A percentile compares a stretch with the other conserved stretches of the same genome.
Evolutionary conservation across 2,888 invertebrate species (phyloP).

Genomic region (Ptychoptera contaminata): DNA sequence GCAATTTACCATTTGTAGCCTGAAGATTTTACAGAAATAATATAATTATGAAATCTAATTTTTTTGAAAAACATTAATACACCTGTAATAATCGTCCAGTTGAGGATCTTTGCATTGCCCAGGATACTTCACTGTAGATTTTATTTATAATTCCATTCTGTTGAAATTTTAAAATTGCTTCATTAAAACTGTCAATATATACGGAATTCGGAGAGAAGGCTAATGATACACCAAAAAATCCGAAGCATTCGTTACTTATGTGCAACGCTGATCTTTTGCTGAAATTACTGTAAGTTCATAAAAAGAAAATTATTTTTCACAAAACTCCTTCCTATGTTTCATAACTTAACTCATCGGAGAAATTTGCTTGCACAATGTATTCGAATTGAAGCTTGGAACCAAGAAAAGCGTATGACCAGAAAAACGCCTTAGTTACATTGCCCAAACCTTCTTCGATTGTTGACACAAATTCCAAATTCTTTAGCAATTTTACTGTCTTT

Average conservation of each 20-base stretch:
- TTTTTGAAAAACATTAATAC: conserved; percentile 1
- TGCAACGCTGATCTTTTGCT: conserved; percentile 49
- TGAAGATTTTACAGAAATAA: no score
- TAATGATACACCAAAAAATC: conserved; percentile 50
- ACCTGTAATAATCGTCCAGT: conserved; percentile 49
- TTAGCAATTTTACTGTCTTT: conserved; percentile 41
- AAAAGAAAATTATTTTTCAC: not conserved
- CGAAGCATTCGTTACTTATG: conserved; percentile 58
- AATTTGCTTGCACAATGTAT: conserved; percentile 57
- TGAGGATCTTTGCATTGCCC: conserved; percentile 48
- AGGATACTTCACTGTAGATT: conserved; percentile 51
- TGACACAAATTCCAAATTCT: conserved; percentile 49
- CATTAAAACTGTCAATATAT: conserved; percentile 43
- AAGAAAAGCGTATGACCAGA: conserved; percentile 64
- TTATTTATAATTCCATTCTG: conserved; percentile 54
- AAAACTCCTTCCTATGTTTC: not conserved
- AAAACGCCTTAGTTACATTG: conserved; percentile 58
- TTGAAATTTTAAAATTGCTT: conserved; percentile 41
- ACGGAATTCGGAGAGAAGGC: conserved; percentile 47
- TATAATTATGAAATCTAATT: no score
- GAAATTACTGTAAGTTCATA: conserved; percentile 27
- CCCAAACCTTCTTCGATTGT: conserved; percentile 49
- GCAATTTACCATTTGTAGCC: conserved; percentile 8
- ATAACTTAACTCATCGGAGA: conserved; percentile 37
- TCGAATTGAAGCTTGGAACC: conserved; percentile 56